Base-by-base conservation (phyloP, 2,888 invertebrate genomes). In the Pollenia griseotomentosa region DNA sequence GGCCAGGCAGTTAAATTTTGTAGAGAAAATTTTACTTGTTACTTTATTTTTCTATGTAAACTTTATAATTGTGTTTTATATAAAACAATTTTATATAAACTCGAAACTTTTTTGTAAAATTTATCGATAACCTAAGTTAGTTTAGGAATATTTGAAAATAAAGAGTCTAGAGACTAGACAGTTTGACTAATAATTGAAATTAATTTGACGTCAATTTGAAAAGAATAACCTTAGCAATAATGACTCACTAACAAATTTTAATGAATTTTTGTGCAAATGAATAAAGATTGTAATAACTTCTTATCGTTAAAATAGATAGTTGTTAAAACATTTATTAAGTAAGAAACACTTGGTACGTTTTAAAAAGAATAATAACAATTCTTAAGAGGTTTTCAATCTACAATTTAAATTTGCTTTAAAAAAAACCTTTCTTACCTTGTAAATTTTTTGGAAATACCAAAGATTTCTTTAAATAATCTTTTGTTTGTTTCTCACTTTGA, bases 381-480 rank as follows among this genome's bases (percentile, higher is more conserved):
- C 33, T 33, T 33, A 33, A 33, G 33, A 33, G 33, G 33, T 33
- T 33, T 33, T 33, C 1, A 33, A 33, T 6, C 6, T 33, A 33
- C 5, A 33, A 33, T 33, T 14, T 14, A 59, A 55, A 16, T 42
- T 51, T 44, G 57, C 19, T 8, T 14, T 19, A 23, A 23, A 14
- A 23, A 71, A 55, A 40, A 8, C 8, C 6, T 40, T n/a, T 73
- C 88, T 82, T 73, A 90, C 92, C 92, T 85, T 92, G 92, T 86
- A 96, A 92, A 94, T 98, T 98, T 94, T 98, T 98, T 2, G 99
- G 99, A 93, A 99, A 97, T 70, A 99, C 96, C 88, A 97, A 95
- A 91, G 98, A 96, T 90, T 98, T 98, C 93, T 97, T 97, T 83
- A 99, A 95, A 93, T 98, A 98, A 89, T 99, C 98, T 79, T 97